Evolutionary conservation across 2,113 vertebrate genomes (phyloP), one percentile per base, ranked within the genome.

Genomic region (Martes martes): DNA sequence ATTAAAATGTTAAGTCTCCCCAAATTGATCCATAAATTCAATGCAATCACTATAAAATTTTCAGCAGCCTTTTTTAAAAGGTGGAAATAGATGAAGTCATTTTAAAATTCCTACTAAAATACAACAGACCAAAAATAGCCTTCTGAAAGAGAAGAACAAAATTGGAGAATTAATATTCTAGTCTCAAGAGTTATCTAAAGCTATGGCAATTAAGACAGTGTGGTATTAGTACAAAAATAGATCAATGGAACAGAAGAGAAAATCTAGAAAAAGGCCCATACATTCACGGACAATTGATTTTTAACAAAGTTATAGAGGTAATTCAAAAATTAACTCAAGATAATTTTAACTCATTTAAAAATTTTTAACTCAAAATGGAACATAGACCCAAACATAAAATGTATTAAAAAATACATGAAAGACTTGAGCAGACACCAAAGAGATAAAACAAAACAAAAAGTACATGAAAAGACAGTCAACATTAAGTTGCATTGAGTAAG

Each of bases 101-200:
- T 76, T 92, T 71, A 82, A 95, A 89, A 93, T 45, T 80, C 11
- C 19, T 74, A 36, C 87, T 69, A 79, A 96, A 81, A 86, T 50
- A 13, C 33, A 79, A 14, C 4, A 71, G 50, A 47, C 16, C 7
- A 55, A 84, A 82, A 88, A n/a, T 55, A 47, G 45, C 3, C 59
- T 76, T 76, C 74, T 31, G 42, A 76, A 76, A 76, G 74, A 47
- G 26, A 78, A 94, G 45, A 92, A 89, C 4, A 52, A 81, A 89
- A 65, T 36, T 42, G n/a, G 24, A 79, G 4, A 61, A 85, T 91
- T 93, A 91, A 55, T 55, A 26, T 4, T 65, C 47, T 83, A 9
- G 91, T 90, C 78, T 93, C 26, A 28, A 93, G 71, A 57, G 21
- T 36, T 52, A 52, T 18, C 2, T 61, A 86, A 78, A 80, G 24